phyloP scores from a whole-genome alignment of 2,113 vertebrate genomes.

The Siniperca chuatsi region DNA sequence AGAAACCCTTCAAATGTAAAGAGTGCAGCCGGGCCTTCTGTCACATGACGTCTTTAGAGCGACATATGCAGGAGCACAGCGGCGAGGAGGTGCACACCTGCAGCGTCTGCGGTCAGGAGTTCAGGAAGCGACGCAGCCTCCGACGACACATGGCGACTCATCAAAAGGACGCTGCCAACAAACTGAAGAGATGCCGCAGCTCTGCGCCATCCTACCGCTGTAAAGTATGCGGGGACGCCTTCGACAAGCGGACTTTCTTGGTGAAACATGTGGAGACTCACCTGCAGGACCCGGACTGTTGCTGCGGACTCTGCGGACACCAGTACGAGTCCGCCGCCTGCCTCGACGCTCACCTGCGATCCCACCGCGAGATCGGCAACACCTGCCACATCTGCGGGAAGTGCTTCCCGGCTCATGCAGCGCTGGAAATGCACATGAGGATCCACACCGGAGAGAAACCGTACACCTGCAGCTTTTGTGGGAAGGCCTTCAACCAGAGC shows the following conservation, averaged over 20 bases:
- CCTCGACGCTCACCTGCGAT: slow-evolving; percentile 54
- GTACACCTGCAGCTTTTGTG: slow-evolving; percentile 80
- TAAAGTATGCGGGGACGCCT: slow-evolving; percentile 54
- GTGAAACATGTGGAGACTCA: slow-evolving; percentile 61
- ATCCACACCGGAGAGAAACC: slow-evolving; percentile 73
- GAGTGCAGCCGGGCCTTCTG: slow-evolving; percentile 63
- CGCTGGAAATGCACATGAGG: slow-evolving; percentile 76
- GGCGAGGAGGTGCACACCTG: slow-evolving; percentile 25
- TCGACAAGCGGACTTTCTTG: slow-evolving; percentile 42
- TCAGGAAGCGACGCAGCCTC: slow-evolving; percentile 21
- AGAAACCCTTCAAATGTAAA: slow-evolving; percentile 64
- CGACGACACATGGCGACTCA: slow-evolving; percentile 56
- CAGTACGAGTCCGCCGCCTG: slow-evolving; percentile 52
- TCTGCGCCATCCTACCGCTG: background rate
- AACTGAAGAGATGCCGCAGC: background rate
- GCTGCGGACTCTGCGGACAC: slow-evolving; percentile 69
- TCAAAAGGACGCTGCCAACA: background rate
- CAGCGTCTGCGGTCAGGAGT: slow-evolving; percentile 48
- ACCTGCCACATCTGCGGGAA: slow-evolving; percentile 79
- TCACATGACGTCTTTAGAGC: slow-evolving; percentile 62
- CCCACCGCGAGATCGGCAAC: slow-evolving; percentile 35
- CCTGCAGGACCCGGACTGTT: slow-evolving; percentile 31
- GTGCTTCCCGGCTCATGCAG: slow-evolving; percentile 66
- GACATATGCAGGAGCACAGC: slow-evolving; percentile 58
- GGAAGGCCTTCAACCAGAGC: slow-evolving; percentile 85